Evolutionary conservation across 2,888 invertebrate species (phyloP).

Genomic region (Theretra japonica): DNA sequence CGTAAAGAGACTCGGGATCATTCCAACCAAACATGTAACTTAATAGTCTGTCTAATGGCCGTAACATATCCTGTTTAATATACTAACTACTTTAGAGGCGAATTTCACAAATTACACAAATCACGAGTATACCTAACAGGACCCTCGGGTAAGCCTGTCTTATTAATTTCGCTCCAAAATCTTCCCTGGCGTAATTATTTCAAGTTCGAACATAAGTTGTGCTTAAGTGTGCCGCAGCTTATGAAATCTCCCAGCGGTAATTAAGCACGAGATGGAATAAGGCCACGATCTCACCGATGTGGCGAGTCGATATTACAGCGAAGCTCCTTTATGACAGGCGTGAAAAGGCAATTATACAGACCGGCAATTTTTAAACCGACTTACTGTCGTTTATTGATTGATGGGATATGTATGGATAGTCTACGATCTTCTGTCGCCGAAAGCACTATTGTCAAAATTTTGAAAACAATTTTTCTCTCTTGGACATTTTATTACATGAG

Average conservation of each 20-base stretch:
- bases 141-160: conserved; percentile 11
- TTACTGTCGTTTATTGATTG: too few species aligned
- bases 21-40: too few species aligned
- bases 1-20: too few species aligned
- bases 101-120: conserved; percentile 15
- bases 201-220: conserved; percentile 22
- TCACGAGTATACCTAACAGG: conserved; percentile 11
- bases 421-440: too few species aligned
- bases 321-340: too few species aligned
- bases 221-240: conserved; percentile 17
- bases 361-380: too few species aligned
- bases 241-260: conserved; percentile 7
- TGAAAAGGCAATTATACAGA: too few species aligned
- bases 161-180: conserved; percentile 30
- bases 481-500: too few species aligned
- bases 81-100: background rate
- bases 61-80: background rate
- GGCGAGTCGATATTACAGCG: background rate
- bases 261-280: conserved; percentile 6
- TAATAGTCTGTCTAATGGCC: too few species aligned
- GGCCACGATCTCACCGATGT: background rate
- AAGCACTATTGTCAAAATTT: too few species aligned
- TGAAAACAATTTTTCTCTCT: too few species aligned
- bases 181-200: conserved; percentile 22
- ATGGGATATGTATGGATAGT: too few species aligned